These are phyloP conservation scores for Anguilla rostrata DNA, from an alignment of 2,113 vertebrate species.

Conservation along the genomic window DNA sequence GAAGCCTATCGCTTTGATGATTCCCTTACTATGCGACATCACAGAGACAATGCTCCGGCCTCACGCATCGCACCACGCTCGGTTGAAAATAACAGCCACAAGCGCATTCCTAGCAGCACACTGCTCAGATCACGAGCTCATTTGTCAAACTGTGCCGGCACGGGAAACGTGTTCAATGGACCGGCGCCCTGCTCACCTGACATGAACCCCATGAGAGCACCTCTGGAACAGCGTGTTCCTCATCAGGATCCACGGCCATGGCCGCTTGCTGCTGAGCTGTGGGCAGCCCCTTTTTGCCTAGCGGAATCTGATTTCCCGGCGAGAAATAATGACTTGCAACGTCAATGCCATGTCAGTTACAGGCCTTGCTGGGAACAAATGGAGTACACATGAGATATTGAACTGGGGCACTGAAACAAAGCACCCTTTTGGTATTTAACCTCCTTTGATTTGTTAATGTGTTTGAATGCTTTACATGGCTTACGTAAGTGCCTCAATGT, in stretches of 20 bases:
- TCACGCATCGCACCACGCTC: neutral
- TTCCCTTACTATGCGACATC: neutral
- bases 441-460: no score
- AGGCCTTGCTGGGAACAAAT: no score
- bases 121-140: neutral
- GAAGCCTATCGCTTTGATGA: neutral
- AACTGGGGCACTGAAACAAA: no score
- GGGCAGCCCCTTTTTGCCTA: no score
- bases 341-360: no score
- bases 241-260: neutral
- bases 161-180: neutral
- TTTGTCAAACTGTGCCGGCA: neutral
- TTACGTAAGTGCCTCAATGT: neutral
- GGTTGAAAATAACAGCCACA: neutral
- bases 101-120: neutral
- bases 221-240: neutral
- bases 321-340: no score
- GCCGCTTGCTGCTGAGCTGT: no score
- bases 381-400: no score
- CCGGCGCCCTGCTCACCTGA: neutral
- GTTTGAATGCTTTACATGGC: no score
- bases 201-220: neutral
- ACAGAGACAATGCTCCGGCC: neutral
- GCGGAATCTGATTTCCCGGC: no score
- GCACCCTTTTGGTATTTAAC: no score